Conservation (phyloP, 2,888 invertebrate species). For the Dryocosmus kuriphilus region DNA sequence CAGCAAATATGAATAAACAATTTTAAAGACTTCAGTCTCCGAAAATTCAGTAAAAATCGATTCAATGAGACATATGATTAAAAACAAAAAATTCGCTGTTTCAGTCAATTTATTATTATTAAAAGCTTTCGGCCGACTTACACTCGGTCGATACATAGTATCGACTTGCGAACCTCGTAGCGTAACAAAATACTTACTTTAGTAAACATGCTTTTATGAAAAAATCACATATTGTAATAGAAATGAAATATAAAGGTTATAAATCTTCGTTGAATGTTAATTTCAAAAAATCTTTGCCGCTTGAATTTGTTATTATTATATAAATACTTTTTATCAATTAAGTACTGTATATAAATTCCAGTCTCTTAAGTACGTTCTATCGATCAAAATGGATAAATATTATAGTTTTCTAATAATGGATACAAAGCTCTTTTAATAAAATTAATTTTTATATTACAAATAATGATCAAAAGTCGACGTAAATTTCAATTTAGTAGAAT, state of each 20-base stretch:
- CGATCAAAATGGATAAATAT: not conserved
- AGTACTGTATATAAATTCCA: not conserved
- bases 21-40: too few species aligned
- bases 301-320: not conserved
- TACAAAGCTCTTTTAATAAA: not conserved
- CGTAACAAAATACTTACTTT: not conserved
- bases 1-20: too few species aligned
- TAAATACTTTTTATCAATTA: not conserved
- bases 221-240: not conserved
- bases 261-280: not conserved
- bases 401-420: not conserved
- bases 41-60: too few species aligned
- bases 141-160: conserved; percentile 18
- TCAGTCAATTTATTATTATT: conserved; percentile 26
- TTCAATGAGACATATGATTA: rapidly evolving
- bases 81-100: not conserved
- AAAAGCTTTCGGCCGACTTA: conserved; percentile 1
- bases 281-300: not conserved
- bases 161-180: not conserved
- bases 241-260: not conserved
- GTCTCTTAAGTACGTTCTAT: not conserved
- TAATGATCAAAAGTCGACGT: not conserved
- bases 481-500: not conserved
- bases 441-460: not conserved
- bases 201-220: not conserved